Percentiles rank a stretch among this genome's conserved stretches.
These are phyloP conservation scores for Genyomyrus donnyi DNA, from an alignment of 2,113 vertebrate genomes.

Conservation along the genomic window DNA sequence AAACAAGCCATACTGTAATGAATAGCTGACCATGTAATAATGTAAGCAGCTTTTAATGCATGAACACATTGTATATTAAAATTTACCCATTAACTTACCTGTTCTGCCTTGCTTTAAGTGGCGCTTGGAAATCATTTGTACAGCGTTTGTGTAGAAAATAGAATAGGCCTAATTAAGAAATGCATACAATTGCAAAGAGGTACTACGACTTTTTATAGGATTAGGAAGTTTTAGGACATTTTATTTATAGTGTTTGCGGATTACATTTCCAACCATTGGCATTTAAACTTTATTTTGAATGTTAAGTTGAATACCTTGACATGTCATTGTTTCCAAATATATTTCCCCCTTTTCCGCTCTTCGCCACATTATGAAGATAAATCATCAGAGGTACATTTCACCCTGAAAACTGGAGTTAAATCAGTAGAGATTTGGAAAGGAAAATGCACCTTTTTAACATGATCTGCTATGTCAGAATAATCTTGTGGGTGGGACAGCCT, in stretches of 20 bases:
- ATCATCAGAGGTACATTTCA: neutral
- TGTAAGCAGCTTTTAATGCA: neutral
- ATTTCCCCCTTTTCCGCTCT: neutral
- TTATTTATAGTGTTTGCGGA: neutral
- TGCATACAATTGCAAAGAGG: neutral
- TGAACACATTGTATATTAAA: neutral
- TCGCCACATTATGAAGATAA: neutral
- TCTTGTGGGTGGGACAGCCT: neutral
- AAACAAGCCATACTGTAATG: neutral
- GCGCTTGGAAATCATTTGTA: neutral
- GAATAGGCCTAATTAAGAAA: neutral
- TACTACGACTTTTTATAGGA: no score
- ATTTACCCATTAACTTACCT: neutral
- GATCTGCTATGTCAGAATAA: neutral
- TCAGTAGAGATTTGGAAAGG: slow-evolving; percentile 2
- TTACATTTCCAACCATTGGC: neutral
- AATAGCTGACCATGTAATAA: neutral
- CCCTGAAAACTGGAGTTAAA: neutral
- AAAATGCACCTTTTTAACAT: slow-evolving; percentile 6
- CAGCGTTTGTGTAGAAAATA: neutral
- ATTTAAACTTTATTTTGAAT: neutral
- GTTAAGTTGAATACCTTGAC: neutral
- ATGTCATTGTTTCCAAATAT: neutral
- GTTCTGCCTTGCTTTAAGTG: neutral
- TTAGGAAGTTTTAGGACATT: neutral